Evolutionary conservation across 2,888 invertebrate species (phyloP).

Genomic region (Drosophila stalkeri): DNA sequence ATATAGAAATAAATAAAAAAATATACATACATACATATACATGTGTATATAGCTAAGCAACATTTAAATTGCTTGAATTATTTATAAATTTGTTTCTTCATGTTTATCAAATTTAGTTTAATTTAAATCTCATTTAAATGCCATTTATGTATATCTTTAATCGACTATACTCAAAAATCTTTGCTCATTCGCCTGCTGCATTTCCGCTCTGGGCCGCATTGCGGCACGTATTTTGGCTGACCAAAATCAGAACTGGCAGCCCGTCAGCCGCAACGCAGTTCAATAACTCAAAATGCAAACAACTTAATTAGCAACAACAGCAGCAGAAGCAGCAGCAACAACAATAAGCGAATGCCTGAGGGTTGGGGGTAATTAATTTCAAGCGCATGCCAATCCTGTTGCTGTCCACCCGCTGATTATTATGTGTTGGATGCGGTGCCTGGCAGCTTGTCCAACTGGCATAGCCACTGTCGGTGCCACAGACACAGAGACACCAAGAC

Average conservation of each 20-base stretch:
- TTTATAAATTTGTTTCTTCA: neutral
- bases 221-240: slow-evolving; percentile 47
- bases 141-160: neutral
- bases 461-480: slow-evolving; percentile 7
- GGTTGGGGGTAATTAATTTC: slow-evolving; percentile 73
- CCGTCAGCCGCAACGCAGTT: slow-evolving; percentile 50
- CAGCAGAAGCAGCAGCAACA: slow-evolving; percentile 22
- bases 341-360: slow-evolving; percentile 29
- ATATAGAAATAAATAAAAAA: neutral
- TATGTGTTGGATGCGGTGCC: slow-evolving; percentile 67
- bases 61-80: neutral
- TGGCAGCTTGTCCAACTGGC: slow-evolving; percentile 16
- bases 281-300: slow-evolving; percentile 78
- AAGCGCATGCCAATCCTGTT: slow-evolving; percentile 79
- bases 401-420: slow-evolving; percentile 81
- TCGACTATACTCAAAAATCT: neutral
- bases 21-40: too few species aligned
- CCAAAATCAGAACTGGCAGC: slow-evolving; percentile 38
- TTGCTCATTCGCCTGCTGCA: slow-evolving; percentile 9
- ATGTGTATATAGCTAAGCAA: too few species aligned
- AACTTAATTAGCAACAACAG: slow-evolving; percentile 74
- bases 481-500: neutral
- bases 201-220: slow-evolving; percentile 55
- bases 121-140: neutral
- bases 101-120: neutral